These are phyloP conservation scores for Phalacrocorax pelagicus DNA, from an alignment of 2,113 vertebrate species.

Conservation along the genomic window DNA sequence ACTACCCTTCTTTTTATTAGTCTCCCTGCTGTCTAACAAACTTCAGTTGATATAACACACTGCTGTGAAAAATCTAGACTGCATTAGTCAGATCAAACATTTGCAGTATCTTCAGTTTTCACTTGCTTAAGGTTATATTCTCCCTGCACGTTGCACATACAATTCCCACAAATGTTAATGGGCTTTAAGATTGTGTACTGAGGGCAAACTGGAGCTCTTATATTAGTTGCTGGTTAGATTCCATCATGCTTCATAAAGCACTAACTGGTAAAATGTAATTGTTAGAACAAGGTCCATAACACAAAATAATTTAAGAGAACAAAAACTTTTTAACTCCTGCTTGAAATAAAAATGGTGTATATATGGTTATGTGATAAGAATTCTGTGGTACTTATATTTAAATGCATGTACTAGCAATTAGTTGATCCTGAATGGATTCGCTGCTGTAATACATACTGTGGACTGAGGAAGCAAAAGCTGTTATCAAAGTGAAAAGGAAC, in stretches of 20 bases:
- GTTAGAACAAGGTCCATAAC: slow-evolving; percentile 23
- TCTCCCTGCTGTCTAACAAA: slow-evolving; percentile 60
- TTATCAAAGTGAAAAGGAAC: slow-evolving; percentile 44
- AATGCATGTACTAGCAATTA: slow-evolving; percentile 38
- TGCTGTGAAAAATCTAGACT: slow-evolving; percentile 42
- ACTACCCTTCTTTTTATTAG: slow-evolving; percentile 50
- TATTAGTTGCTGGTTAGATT: slow-evolving; percentile 40
- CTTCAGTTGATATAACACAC: slow-evolving; percentile 32
- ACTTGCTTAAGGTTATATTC: slow-evolving; percentile 35
- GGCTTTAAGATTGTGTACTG: slow-evolving; percentile 27
- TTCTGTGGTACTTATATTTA: slow-evolving; percentile 14
- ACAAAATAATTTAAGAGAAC: slow-evolving; percentile 22
- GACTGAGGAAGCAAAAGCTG: slow-evolving; percentile 40
- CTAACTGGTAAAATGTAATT: slow-evolving; percentile 52
- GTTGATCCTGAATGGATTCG: slow-evolving; percentile 14
- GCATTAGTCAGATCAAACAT: neutral
- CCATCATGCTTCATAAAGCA: slow-evolving; percentile 47
- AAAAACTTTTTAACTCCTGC: slow-evolving; percentile 16
- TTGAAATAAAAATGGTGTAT: slow-evolving; percentile 3
- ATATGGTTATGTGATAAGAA: neutral
- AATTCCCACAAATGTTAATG: slow-evolving; percentile 55
- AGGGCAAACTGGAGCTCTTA: slow-evolving; percentile 40
- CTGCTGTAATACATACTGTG: slow-evolving; percentile 16
- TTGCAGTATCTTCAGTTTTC: slow-evolving; percentile 6
- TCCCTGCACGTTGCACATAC: neutral